A percentile compares a stretch with the other conserved stretches of the same genome.
Evolutionary conservation across 1,140 invertebrate species (phyloP).

Genomic region (Monomorium pharaonis): DNA sequence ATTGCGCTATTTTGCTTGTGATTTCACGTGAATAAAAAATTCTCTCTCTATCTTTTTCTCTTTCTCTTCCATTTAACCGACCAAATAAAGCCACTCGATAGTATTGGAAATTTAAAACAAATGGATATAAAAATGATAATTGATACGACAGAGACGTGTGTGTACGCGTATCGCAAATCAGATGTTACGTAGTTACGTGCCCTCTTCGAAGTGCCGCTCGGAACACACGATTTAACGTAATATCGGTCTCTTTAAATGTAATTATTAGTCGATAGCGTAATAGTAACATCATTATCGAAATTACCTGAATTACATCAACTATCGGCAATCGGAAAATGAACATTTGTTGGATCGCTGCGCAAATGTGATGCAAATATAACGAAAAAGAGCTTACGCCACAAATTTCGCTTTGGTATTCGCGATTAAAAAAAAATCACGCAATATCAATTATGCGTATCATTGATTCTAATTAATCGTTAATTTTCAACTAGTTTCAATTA

Average conservation of each 20-base stretch:
- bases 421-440: neutral
- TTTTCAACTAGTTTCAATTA: slow-evolving; percentile 10
- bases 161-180: slow-evolving; percentile 9
- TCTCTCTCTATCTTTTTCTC: neutral
- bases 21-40: slow-evolving; percentile 16
- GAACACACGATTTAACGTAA: slow-evolving; percentile 17
- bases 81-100: slow-evolving; percentile 30
- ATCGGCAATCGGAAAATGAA: slow-evolving; percentile 24
- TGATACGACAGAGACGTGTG: neutral
- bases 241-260: slow-evolving; percentile 38
- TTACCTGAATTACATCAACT: slow-evolving; percentile 26
- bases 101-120: slow-evolving; percentile 24
- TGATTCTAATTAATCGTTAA: neutral
- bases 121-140: slow-evolving; percentile 42
- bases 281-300: slow-evolving; percentile 43
- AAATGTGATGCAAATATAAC: neutral
- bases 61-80: neutral
- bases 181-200: slow-evolving; percentile 12
- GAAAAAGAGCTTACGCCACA: slow-evolving; percentile 5
- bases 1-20: neutral
- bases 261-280: slow-evolving; percentile 40
- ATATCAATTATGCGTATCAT: neutral
- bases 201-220: neutral
- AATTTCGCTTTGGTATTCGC: neutral
- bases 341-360: neutral